Conservation (phyloP, 2,888 invertebrate genomes). For the Nemurella pictetii region DNA sequence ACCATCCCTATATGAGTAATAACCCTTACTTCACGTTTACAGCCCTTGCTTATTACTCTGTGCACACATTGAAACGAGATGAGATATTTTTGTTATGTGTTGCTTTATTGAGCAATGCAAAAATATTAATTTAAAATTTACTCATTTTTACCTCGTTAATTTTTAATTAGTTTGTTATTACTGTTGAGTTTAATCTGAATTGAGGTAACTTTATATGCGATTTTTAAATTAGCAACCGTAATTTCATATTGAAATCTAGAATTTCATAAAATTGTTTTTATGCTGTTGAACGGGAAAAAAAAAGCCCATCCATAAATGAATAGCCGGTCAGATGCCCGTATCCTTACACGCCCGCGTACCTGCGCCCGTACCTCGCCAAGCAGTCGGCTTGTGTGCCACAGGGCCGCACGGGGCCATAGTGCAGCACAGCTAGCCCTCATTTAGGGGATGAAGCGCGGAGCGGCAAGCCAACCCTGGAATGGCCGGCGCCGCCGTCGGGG, state of each 20-base stretch:
- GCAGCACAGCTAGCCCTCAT: neutral
- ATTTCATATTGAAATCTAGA: no score
- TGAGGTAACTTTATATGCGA: no score
- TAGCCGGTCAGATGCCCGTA: no score
- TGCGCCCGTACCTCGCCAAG: neutral
- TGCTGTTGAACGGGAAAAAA: no score
- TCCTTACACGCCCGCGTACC: neutral
- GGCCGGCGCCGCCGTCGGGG: conserved; percentile 35
- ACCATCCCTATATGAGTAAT: conserved; percentile 23
- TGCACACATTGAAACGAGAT: neutral
- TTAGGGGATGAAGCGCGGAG: conserved; percentile 25
- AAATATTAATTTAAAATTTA: no score
- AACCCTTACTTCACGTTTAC: neutral
- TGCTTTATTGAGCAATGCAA: neutral
- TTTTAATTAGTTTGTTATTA: no score
- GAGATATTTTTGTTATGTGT: neutral
- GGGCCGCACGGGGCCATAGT: neutral
- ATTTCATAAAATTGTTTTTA: no score
- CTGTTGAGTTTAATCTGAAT: no score
- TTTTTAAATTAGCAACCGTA: no score
- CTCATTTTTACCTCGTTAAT: no score
- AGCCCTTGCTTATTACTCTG: neutral
- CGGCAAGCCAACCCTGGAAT: conserved; percentile 33
- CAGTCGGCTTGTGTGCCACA: no score
- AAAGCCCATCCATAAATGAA: no score